These are phyloP conservation scores for Falco cherrug DNA, from an alignment of 2,797 vertebrate genomes.

Conservation along the genomic window DNA sequence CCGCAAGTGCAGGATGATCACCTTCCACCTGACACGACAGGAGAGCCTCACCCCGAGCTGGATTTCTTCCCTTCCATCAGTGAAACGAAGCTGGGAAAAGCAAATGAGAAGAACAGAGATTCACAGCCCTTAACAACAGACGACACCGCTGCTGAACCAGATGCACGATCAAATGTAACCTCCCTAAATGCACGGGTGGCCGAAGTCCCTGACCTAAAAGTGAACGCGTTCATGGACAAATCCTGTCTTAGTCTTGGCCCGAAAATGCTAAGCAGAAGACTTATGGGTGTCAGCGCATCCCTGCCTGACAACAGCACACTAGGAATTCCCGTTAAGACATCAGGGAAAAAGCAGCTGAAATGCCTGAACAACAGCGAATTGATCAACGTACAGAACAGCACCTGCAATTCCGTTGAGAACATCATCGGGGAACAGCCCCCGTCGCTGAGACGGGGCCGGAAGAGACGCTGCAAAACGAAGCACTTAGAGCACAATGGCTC, in stretches of 20 bases:
- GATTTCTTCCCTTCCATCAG: constrained; percentile 66
- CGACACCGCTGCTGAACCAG: not conserved
- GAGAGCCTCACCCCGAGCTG: not conserved
- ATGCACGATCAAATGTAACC: not conserved
- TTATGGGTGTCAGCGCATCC: not conserved
- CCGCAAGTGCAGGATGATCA: not conserved
- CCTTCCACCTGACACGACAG: not conserved
- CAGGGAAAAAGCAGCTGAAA: constrained; percentile 75
- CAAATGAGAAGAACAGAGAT: not conserved
- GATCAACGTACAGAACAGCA: constrained; percentile 61
- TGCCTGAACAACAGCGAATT: constrained; percentile 71
- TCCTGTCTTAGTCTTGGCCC: constrained; percentile 37
- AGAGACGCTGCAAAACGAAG: constrained; percentile 91
- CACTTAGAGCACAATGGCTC: constrained; percentile 85
- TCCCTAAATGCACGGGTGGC: constrained; percentile 33
- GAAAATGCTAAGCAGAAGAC: constrained; percentile 36
- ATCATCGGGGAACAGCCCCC: constrained; percentile 62
- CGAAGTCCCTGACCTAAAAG: constrained; percentile 23
- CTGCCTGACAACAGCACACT: constrained; percentile 36
- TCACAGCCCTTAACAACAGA: not conserved
- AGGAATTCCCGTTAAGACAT: not conserved
- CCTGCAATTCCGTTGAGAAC: constrained; percentile 41
- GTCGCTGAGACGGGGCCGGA: constrained; percentile 82
- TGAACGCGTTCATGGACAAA: constrained; percentile 44
- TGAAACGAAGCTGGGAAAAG: constrained; percentile 19